Conservation (phyloP, 2,113 vertebrate species). For the Phyllostomus discolor region DNA sequence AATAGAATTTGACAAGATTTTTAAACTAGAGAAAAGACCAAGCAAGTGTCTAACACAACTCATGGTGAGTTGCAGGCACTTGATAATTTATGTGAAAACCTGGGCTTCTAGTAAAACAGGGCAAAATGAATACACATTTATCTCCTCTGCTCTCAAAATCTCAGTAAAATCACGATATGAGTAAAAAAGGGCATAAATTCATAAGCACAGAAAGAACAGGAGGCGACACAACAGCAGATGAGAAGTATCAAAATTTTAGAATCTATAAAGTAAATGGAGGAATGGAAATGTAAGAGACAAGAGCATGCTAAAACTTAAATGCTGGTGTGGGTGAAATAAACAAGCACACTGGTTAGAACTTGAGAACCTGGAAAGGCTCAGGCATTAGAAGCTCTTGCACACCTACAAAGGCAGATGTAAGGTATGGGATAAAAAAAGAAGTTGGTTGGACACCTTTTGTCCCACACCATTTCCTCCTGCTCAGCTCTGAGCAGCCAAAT, state of each 20-base stretch:
- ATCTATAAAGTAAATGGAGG: neutral
- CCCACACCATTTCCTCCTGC: neutral
- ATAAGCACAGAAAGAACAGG: neutral
- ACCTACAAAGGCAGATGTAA: neutral
- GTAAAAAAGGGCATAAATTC: neutral
- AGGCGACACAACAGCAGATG: neutral
- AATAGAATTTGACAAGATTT: neutral
- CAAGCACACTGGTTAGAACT: neutral
- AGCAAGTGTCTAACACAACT: neutral
- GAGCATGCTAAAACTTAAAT: neutral
- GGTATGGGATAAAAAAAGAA: neutral
- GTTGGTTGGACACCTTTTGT: neutral
- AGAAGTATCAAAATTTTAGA: neutral
- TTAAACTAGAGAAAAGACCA: conserved; percentile 24
- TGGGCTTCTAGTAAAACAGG: neutral
- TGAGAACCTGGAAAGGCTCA: neutral
- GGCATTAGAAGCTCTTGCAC: neutral
- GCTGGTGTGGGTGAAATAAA: neutral
- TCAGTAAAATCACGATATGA: neutral
- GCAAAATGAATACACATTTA: neutral
- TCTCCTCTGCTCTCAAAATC: neutral
- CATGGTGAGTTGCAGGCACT: neutral
- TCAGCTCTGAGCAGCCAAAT: neutral
- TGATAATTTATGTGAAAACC: neutral
- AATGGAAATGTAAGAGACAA: neutral